phyloP scores from a whole-genome alignment of 2,113 vertebrate species.

The Hippocampus barbouri region DNA sequence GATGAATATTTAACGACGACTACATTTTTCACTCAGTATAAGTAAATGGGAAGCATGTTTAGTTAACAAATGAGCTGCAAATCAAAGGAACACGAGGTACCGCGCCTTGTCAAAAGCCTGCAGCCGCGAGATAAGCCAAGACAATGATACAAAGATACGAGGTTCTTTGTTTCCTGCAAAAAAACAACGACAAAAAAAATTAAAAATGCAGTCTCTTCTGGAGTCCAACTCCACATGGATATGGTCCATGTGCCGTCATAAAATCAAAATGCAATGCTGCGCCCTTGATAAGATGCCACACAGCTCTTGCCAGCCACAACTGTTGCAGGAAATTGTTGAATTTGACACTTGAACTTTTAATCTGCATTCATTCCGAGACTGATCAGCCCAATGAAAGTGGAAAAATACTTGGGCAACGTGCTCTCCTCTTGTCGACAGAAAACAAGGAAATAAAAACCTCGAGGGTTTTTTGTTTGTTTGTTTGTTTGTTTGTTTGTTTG shows the following conservation, averaged over 20 bases:
- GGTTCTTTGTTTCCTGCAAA: constrained; percentile 38
- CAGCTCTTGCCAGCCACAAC: constrained; percentile 18
- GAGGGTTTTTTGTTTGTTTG: neutral
- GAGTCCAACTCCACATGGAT: constrained; percentile 47
- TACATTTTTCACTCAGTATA: constrained; percentile 64
- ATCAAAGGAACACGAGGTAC: constrained; percentile 46
- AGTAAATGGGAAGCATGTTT: constrained; percentile 61
- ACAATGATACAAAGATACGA: constrained; percentile 59
- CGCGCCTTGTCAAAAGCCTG: constrained; percentile 60
- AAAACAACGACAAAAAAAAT: constrained; percentile 15
- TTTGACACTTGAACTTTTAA: constrained; percentile 26
- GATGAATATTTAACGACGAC: constrained; percentile 67
- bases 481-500: neutral
- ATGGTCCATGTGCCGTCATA: constrained; percentile 18
- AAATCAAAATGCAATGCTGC: constrained; percentile 36
- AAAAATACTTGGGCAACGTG: constrained; percentile 6
- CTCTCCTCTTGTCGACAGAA: constrained; percentile 1
- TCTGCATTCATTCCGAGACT: constrained; percentile 19
- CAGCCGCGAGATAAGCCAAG: constrained; percentile 58
- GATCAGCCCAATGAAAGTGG: constrained; percentile 13
- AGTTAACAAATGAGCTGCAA: constrained; percentile 60
- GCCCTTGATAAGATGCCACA: constrained; percentile 19
- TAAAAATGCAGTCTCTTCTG: constrained; percentile 49
- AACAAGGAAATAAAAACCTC: constrained; percentile 12
- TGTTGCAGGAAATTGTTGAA: constrained; percentile 16